Conservation (phyloP, 2,888 invertebrate genomes). For the Philereme vetulata region DNA sequence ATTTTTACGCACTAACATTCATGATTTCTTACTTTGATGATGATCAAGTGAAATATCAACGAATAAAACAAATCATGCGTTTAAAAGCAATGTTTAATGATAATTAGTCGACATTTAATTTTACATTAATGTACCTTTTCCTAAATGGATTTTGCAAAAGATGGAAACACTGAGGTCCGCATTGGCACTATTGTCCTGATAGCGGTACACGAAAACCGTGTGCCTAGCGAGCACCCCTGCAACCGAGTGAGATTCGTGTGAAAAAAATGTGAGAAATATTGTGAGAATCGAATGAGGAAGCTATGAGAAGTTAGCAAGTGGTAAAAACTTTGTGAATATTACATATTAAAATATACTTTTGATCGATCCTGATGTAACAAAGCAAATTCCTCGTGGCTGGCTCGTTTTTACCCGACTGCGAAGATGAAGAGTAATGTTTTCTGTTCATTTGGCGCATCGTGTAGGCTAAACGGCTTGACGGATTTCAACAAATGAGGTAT, state of each 20-base stretch:
- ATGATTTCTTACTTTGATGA: slow-evolving; percentile 18
- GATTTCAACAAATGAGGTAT: too few species aligned
- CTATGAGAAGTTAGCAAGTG: slow-evolving; percentile 4
- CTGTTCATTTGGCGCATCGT: too few species aligned
- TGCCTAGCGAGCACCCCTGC: slow-evolving; percentile 81
- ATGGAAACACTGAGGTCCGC: slow-evolving; percentile 80
- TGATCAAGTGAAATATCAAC: slow-evolving; percentile 10
- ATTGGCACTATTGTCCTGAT: slow-evolving; percentile 78
- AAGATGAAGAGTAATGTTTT: too few species aligned
- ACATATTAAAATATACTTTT: neutral
- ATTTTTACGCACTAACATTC: slow-evolving; percentile 12
- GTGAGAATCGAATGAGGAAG: slow-evolving; percentile 12
- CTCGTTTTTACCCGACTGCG: too few species aligned
- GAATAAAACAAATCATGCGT: slow-evolving; percentile 31
- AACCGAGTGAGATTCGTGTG: slow-evolving; percentile 55
- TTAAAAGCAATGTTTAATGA: slow-evolving; percentile 33
- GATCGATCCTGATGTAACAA: slow-evolving; percentile 9
- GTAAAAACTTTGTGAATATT: neutral
- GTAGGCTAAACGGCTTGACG: too few species aligned
- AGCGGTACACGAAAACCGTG: slow-evolving; percentile 80
- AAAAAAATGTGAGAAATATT: slow-evolving; percentile 22
- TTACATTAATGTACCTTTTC: slow-evolving; percentile 75
- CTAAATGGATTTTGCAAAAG: slow-evolving; percentile 83
- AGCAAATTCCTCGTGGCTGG: too few species aligned
- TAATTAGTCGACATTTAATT: slow-evolving; percentile 48